These are phyloP conservation scores for Taeniopygia guttata DNA, from an alignment of 2,797 vertebrate species.

Conservation along the genomic window DNA sequence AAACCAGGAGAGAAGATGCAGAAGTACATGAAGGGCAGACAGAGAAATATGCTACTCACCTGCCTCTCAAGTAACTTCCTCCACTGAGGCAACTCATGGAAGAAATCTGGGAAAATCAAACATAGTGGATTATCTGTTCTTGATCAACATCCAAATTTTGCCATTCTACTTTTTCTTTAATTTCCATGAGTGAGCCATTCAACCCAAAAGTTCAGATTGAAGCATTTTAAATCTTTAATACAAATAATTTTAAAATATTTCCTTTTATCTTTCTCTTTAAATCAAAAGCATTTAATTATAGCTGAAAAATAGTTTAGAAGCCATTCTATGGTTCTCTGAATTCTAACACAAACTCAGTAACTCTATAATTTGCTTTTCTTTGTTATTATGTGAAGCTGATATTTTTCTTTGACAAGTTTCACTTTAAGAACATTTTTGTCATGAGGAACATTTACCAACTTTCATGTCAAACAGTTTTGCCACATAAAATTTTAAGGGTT, in stretches of 20 bases:
- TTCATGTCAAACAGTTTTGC: neutral
- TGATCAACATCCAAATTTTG: neutral
- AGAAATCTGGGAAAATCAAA: neutral
- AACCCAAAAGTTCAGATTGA: neutral
- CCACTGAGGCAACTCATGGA: neutral
- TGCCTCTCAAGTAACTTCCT: neutral
- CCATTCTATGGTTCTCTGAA: neutral
- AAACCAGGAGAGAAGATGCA: neutral
- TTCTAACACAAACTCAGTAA: neutral
- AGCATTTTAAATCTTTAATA: neutral
- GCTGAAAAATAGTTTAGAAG: neutral
- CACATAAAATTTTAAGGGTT: neutral
- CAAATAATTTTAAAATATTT: neutral
- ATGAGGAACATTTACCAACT: neutral
- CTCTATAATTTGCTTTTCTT: neutral
- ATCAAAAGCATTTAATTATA: neutral
- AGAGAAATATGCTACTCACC: rapidly evolving
- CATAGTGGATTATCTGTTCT: neutral
- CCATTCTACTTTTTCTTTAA: neutral
- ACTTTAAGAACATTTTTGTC: neutral
- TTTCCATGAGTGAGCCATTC: neutral
- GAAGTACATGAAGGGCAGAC: neutral
- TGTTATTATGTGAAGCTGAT: neutral
- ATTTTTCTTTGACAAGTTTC: neutral
- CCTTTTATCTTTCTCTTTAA: neutral